Conservation (phyloP, 2,113 vertebrate species). For the Delphinapterus leucas region DNA sequence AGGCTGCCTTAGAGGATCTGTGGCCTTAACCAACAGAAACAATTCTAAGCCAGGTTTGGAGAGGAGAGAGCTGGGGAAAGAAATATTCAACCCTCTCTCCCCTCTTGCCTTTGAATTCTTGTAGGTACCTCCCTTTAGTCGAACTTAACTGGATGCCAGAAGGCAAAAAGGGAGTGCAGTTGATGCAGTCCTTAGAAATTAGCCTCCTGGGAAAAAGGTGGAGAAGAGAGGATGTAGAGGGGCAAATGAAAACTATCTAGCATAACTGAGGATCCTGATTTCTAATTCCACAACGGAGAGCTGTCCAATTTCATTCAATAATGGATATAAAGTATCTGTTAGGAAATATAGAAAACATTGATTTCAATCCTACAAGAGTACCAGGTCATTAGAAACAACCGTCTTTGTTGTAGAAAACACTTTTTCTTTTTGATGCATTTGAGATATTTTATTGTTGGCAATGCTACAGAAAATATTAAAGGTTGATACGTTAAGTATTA, state of each 20-base stretch:
- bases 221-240: neutral
- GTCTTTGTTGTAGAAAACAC: neutral
- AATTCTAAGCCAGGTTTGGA: neutral
- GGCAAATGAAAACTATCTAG: neutral
- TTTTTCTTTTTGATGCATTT: neutral
- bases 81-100: neutral
- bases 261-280: neutral
- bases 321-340: neutral
- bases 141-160: neutral
- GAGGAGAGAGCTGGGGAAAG: neutral
- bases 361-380: neutral
- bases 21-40: neutral
- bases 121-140: neutral
- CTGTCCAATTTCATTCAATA: neutral
- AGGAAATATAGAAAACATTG: neutral
- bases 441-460: neutral
- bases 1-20: neutral
- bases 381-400: neutral
- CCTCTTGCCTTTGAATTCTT: constrained; percentile 11
- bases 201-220: neutral
- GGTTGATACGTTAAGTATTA: neutral
- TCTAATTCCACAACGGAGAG: neutral
- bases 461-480: neutral
- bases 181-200: neutral
- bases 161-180: neutral